Evolutionary conservation across 2,113 vertebrate species (phyloP), one percentile per base, ranked within the genome.

Genomic region (Anser brachyrhynchus): DNA sequence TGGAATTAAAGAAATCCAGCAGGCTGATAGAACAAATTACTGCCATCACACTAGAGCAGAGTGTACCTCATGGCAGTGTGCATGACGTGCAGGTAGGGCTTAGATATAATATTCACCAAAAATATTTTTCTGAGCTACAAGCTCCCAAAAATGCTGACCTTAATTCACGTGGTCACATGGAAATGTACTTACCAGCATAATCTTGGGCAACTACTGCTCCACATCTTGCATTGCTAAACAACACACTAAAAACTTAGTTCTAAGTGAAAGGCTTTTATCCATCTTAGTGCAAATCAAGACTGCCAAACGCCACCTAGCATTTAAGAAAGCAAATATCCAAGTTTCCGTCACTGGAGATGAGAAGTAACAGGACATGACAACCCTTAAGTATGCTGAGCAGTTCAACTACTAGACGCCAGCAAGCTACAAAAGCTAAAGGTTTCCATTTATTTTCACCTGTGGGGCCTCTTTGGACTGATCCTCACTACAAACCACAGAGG

Each of bases 1-100:
- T 5, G 26, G 67, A 84, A 82, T 23, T 82, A 66, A 52, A 94
- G 70, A 93, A 95, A 87, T 46, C 59, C 91, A 92, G 65, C 16
- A 82, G 76, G 55, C 41, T 90, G 58, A 72, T 1, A 69, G 61
- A 18, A 79, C 29, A 57, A 84, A 87, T 76, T n/a, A 74, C 67
- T 87, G 66, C 54, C 51, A 26, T 73, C 25, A 18, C 20, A 35
- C 17, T 57, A 35, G 15, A 71, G 64, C 39, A 80, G 46, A 5
- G 4, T 1, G 11, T 49, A 33, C 52, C 66, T 39, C 2, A 3
- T 13, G 10, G 61, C 62, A 86, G 55, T 21, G 54, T 57, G 35
- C 31, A n/a, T 9, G 43, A 69, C 11, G 15, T 57, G 83, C n/a
- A 93, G 71, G 58, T 1, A 92, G 18, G 31, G 51, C 49, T 89